Percentiles rank a stretch among this genome's conserved stretches.
Conservation (phyloP, 1,140 invertebrate genomes). For the Pogonognathellus flavescens region DNA sequence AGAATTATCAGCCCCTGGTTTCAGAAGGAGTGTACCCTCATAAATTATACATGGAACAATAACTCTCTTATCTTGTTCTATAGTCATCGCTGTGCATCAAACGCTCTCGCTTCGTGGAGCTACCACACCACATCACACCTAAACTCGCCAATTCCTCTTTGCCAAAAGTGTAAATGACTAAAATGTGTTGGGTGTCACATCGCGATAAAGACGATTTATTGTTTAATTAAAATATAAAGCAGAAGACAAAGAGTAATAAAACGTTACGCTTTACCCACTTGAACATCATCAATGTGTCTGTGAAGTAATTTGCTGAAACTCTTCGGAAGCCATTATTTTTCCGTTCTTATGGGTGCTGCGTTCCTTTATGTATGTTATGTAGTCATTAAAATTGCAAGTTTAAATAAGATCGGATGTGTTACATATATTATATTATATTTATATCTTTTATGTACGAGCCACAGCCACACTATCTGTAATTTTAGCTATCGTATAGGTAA, state of each 20-base stretch:
- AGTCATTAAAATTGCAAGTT: no score
- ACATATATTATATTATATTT: no score
- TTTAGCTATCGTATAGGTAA: no score
- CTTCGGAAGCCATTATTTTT: slow-evolving; percentile 32
- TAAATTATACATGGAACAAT: slow-evolving; percentile 49
- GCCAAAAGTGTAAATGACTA: slow-evolving; percentile 48
- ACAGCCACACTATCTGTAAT: no score
- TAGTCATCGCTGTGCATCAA: slow-evolving; percentile 15
- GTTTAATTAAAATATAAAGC: slow-evolving; percentile 46
- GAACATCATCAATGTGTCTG: slow-evolving; percentile 27
- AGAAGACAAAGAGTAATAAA: slow-evolving; percentile 48
- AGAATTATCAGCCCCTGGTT: slow-evolving; percentile 25
- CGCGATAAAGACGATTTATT: slow-evolving; percentile 38
- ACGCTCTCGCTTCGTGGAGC: background rate
- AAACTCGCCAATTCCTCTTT: slow-evolving; percentile 16
- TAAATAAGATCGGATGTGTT: no score
- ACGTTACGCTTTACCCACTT: slow-evolving; percentile 12
- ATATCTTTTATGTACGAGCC: no score
- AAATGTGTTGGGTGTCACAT: slow-evolving; percentile 48
- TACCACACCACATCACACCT: slow-evolving; percentile 13
- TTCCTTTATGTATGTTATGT: no score
- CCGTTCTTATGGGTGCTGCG: background rate
- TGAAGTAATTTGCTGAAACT: slow-evolving; percentile 27
- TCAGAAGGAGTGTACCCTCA: background rate
- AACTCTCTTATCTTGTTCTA: slow-evolving; percentile 12